Base-by-base conservation (phyloP, 2,888 invertebrate genomes). In the Chalcis sispes region DNA sequence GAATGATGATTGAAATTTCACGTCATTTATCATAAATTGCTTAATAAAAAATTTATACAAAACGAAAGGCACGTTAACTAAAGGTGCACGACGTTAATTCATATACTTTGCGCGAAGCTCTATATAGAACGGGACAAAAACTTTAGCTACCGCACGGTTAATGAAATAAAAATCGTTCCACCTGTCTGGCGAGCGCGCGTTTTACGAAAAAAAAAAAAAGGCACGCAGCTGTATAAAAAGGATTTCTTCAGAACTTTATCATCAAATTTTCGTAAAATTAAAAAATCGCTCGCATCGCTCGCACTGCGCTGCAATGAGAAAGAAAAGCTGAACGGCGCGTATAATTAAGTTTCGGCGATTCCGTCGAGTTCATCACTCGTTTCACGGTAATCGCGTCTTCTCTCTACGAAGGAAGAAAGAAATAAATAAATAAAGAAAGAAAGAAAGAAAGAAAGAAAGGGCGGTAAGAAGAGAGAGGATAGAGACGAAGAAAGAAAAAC, bases 401-500 rank as follows among this genome's bases (percentile, higher is more conserved):
- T n/a, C n/a, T n/a, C n/a, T 50, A 27, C 56, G 67, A 54, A 29
- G 56, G 32, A 69, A 27, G 59, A 62, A 15, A 20, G n/a, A 50
- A 15, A 72, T 32, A 66, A 40, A 50, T 18, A 50, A 46, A 59
- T 66, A 64, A 59, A 36, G 25, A 58, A 42, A 42, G 42, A 42
- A 13, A 13, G 42, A 42, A 13, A 42, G 42, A 42, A 42, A 42
- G 25, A 23, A 36, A 42, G 42, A 42, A 42, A 13, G 62, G 69
- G 70, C 18, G 66, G 66, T 40, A 36, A 62, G 48, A 48, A 59
- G 40, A 67, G 48, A 71, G 74, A 72, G 75, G 79, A 72, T 74
- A 76, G 75, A 18, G 72, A 46, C 54, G 67, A 50, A 56, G 50
- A 48, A 70, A 69, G 77, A 79, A 77, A 61, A 81, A 75, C 62